A percentile compares a stretch with the other conserved stretches of the same genome.
Conservation (phyloP, 1,140 invertebrate species). For the Sesamia nonagrioides region DNA sequence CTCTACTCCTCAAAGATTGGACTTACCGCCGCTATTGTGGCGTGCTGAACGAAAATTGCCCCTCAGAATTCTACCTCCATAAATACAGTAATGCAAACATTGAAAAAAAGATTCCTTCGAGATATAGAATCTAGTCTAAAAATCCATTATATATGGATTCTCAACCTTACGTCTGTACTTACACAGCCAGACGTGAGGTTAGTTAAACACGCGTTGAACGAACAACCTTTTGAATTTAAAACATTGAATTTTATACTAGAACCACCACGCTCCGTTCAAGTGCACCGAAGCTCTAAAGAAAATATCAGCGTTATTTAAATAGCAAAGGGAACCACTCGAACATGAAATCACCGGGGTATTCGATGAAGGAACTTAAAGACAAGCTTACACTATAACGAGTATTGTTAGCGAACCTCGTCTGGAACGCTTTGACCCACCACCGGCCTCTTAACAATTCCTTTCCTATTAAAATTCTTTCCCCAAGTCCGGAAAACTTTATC, state of each 20-base stretch:
- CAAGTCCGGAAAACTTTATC: constrained; percentile 68
- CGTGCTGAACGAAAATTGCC: no score
- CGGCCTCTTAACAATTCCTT: constrained; percentile 67
- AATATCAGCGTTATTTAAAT: constrained; percentile 59
- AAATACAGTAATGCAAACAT: not conserved
- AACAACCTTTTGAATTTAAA: constrained; percentile 48
- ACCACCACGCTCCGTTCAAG: constrained; percentile 26
- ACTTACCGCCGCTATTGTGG: no score
- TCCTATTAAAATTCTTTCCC: constrained; percentile 78
- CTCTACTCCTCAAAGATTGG: no score
- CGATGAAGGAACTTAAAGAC: constrained; percentile 55
- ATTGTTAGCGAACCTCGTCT: constrained; percentile 60
- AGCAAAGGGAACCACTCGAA: constrained; percentile 56
- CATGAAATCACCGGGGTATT: constrained; percentile 54
- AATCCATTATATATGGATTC: constrained; percentile 32
- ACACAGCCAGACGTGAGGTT: constrained; percentile 34
- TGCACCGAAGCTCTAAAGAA: constrained; percentile 49
- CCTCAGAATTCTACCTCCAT: no score
- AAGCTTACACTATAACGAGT: constrained; percentile 68
- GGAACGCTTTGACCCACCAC: constrained; percentile 72
- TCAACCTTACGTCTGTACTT: not conserved
- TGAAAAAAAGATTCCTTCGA: constrained; percentile 4
- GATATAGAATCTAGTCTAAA: constrained; percentile 24
- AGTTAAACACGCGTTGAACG: constrained; percentile 44
- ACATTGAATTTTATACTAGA: constrained; percentile 50